Percentiles rank a stretch among this genome's conserved stretches.
Conservation (phyloP, 2,888 invertebrate species). For the Beris chalybata region DNA sequence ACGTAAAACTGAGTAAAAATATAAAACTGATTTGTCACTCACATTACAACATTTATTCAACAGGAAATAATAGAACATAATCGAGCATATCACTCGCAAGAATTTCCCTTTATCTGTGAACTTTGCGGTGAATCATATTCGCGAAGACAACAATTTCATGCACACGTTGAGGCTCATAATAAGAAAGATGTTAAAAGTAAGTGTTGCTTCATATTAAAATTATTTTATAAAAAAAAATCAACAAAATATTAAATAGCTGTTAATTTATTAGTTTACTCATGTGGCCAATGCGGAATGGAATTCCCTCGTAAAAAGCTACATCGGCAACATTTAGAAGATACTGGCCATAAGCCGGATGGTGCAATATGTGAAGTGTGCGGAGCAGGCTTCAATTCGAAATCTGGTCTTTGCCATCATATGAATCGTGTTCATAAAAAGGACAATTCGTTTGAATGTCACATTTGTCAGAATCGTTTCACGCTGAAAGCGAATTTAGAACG, state of each 20-base stretch:
- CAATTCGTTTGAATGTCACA: constrained; percentile 56
- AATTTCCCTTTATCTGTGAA: constrained; percentile 56
- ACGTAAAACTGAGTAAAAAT: not conserved
- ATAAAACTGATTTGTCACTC: too few species aligned
- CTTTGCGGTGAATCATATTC: constrained; percentile 56
- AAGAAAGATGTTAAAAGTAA: constrained; percentile 57
- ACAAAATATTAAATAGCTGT: not conserved
- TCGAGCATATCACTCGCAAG: constrained; percentile 53
- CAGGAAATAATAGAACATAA: constrained; percentile 56
- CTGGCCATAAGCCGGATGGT: constrained; percentile 55
- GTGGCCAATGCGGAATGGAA: constrained; percentile 53
- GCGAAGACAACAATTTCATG: constrained; percentile 55
- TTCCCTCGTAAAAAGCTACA: constrained; percentile 54
- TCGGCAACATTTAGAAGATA: constrained; percentile 53
- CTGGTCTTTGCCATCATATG: constrained; percentile 55
- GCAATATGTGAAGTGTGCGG: constrained; percentile 56
- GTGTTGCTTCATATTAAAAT: constrained; percentile 39
- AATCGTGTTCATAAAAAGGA: constrained; percentile 55
- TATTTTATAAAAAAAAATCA: not conserved
- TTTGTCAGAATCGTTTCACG: constrained; percentile 55
- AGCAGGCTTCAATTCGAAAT: constrained; percentile 53
- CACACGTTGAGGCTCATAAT: constrained; percentile 55
- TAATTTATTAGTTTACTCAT: constrained; percentile 48
- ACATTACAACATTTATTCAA: not conserved
- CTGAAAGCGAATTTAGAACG: constrained; percentile 55